A percentile compares a stretch with the other conserved stretches of the same genome.
Evolutionary conservation across 2,113 vertebrate species (phyloP).

Genomic region (Aegypius monachus): DNA sequence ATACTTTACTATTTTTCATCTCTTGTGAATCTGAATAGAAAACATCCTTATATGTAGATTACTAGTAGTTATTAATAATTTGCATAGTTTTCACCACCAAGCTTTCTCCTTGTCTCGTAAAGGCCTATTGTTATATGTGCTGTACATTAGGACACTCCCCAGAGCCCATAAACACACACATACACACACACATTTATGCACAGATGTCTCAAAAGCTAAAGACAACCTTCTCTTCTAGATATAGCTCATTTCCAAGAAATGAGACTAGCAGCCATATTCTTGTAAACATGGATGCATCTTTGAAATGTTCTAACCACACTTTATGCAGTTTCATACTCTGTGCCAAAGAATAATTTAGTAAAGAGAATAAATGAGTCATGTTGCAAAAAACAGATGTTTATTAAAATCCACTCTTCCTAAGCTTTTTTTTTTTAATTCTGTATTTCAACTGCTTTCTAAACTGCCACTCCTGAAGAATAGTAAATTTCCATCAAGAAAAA

Average conservation of each 20-base stretch:
- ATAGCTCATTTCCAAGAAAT: not conserved
- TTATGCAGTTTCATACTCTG: not conserved
- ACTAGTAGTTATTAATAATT: conserved; percentile 2
- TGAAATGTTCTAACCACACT: conserved; percentile 6
- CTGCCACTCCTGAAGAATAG: not conserved
- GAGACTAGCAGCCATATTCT: conserved; percentile 28
- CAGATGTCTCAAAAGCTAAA: not conserved
- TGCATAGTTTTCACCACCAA: conserved; percentile 9
- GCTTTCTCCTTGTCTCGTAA: conserved; percentile 43
- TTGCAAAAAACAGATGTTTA: conserved; percentile 42
- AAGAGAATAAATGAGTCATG: conserved; percentile 60
- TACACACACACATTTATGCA: not conserved
- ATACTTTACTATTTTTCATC: conserved; percentile 13
- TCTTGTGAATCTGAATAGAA: conserved; percentile 32
- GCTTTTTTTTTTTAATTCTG: not conserved
- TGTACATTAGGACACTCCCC: not conserved
- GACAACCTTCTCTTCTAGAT: not conserved
- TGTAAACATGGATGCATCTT: conserved; percentile 38
- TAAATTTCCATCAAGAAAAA: not conserved
- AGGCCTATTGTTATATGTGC: not conserved
- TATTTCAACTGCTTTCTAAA: conserved; percentile 14
- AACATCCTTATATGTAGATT: not conserved
- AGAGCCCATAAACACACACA: not conserved
- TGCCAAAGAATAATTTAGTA: conserved; percentile 44
- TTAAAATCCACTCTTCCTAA: conserved; percentile 6